A percentile compares a stretch with the other conserved stretches of the same genome.
These are phyloP conservation scores for Pterocles burchelli DNA, from an alignment of 2,113 vertebrate species.

Conservation along the genomic window DNA sequence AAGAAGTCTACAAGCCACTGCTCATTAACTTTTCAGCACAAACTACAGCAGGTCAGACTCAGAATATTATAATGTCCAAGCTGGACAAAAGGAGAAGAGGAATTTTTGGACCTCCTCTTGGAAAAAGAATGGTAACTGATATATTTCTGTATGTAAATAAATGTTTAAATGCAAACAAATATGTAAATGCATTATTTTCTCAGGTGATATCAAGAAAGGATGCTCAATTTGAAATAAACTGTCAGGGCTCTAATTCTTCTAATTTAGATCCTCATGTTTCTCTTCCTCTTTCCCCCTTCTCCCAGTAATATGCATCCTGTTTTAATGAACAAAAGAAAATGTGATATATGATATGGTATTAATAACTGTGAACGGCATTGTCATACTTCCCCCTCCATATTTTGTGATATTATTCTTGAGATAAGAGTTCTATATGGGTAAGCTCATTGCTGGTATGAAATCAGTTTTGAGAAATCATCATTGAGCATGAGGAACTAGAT, in stretches of 20 bases:
- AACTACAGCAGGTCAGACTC: slow-evolving; percentile 89
- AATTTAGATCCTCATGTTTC: background rate
- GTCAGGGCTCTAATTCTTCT: background rate
- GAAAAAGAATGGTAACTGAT: slow-evolving; percentile 85
- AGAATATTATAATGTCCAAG: slow-evolving; percentile 92
- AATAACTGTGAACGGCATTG: background rate
- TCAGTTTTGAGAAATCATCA: background rate
- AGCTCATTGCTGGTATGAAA: background rate
- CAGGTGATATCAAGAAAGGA: background rate
- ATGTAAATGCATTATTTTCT: background rate
- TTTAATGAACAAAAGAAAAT: background rate
- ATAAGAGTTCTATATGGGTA: background rate
- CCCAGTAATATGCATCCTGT: background rate
- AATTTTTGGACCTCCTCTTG: slow-evolving; percentile 85
- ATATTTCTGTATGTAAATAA: background rate
- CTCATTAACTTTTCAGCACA: slow-evolving; percentile 93
- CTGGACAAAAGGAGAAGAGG: slow-evolving; percentile 90
- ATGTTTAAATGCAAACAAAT: background rate
- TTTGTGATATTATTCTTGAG: background rate
- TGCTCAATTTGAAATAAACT: background rate
- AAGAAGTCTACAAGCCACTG: slow-evolving; percentile 86
- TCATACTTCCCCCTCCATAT: background rate
- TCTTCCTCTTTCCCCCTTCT: background rate
- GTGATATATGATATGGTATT: background rate
- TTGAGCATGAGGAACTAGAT: background rate